Base-by-base conservation (phyloP, 1,140 invertebrate genomes). In the Drosophila murphyi region DNA sequence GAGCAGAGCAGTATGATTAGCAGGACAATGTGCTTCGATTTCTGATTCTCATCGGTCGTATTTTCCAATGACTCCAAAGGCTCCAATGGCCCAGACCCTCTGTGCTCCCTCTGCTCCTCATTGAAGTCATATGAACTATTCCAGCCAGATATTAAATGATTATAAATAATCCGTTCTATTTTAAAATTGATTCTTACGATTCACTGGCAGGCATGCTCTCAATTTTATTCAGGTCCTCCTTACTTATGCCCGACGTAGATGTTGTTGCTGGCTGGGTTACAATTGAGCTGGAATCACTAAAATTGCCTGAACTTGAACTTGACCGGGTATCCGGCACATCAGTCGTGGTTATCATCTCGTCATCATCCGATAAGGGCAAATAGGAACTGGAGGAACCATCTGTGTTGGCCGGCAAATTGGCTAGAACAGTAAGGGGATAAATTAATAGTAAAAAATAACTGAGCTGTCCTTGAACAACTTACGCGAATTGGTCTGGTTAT, bases 1-100 rank as follows among this genome's bases (percentile, higher is more conserved):
- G 96, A 97, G 50, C 96, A 95, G 29, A 95, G 93, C 62, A 98
- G 93, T 0, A 97, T 93, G 41, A 99, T 95, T 7, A 98, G 92
- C 10, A 98, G 93, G 31, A 98, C 95, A 20, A 96, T 95, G 92
- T 98, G 97, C 76, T 95, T 94, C 61, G 97, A 93, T 62, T 96
- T 95, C 91, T 98, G 97, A 69, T 95, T 93, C 80, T 95, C 94
- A 47, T 94, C 93, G 35, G 93, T 93, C 43, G 94, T 92, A 68
- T 94, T 93, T 55, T 94, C 94, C 20, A 95, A 88, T 5, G 93
- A 92, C 70, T 94, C 94, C n/a, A 94, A 20, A 20, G 20, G 20
- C 20, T 20, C 20, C 20, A 20, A 20, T 20, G 20, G 20, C 20
- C 1, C 1, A 20, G 20, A 61, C 39, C 93, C 93, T 0, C 92